phyloP scores from a whole-genome alignment of 2,113 vertebrate genomes.

The Corythaeola cristata region DNA sequence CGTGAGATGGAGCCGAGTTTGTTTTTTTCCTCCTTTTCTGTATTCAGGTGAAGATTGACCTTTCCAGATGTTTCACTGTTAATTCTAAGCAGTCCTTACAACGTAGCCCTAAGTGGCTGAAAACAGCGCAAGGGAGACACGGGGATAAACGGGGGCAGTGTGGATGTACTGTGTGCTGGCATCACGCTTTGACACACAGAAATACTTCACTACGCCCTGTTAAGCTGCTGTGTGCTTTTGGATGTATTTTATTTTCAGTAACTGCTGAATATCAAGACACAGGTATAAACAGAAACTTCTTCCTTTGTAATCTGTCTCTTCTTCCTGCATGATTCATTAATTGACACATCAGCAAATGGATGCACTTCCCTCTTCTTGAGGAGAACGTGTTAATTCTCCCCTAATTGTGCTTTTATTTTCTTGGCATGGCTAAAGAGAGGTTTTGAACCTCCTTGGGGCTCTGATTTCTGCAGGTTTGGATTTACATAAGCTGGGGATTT shows the following conservation, averaged over 20 bases:
- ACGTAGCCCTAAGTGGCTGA: rapidly evolving
- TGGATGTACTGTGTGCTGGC: not conserved
- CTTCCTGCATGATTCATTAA: not conserved
- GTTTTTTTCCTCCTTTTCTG: not conserved
- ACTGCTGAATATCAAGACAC: not conserved
- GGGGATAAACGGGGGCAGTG: not conserved
- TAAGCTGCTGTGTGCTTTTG: not conserved
- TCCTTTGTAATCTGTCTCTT: not conserved
- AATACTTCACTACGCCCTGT: not conserved
- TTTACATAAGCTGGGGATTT: not conserved
- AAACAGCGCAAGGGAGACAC: rapidly evolving
- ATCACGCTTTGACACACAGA: not conserved
- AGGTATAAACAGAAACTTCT: not conserved
- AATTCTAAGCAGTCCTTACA: not conserved
- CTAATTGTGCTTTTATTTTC: not conserved
- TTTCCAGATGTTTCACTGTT: not conserved
- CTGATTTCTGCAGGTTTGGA: not conserved
- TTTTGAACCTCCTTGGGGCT: not conserved
- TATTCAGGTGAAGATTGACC: not conserved
- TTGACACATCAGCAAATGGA: not conserved
- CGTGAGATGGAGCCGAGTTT: not conserved
- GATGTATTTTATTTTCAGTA: not conserved
- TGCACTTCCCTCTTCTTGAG: not conserved
- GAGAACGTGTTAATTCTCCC: not conserved
- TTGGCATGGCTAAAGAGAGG: not conserved